phyloP scores from a whole-genome alignment of 2,888 invertebrate genomes.

The Tachina lurida region DNA sequence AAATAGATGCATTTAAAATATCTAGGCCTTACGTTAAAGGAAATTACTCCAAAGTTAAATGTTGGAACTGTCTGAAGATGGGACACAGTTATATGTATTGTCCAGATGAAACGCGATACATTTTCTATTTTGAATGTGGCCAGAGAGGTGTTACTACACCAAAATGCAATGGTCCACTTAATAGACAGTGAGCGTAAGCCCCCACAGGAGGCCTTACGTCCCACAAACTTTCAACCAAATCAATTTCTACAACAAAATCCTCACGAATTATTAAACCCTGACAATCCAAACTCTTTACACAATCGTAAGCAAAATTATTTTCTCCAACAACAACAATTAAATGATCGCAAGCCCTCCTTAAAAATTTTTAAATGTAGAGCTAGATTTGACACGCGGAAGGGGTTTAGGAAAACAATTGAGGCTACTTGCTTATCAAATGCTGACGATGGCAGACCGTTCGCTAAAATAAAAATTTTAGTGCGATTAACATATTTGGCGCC shows the following conservation, averaged over 20 bases:
- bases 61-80: constrained; percentile 26
- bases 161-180: background rate
- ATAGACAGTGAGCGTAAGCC: background rate
- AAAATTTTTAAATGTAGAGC: too few relatives aligned
- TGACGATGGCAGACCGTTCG: accelerated
- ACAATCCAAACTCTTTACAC: background rate
- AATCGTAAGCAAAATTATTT: too few relatives aligned
- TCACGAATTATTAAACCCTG: accelerated
- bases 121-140: background rate
- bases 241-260: background rate
- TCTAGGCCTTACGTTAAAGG: background rate
- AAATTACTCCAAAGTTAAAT: constrained; percentile 18
- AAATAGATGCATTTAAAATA: background rate
- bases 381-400: too few relatives aligned
- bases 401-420: too few relatives aligned
- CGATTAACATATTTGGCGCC: too few relatives aligned
- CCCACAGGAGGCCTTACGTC: background rate
- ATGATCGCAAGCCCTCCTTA: too few relatives aligned
- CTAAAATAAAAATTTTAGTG: too few relatives aligned
- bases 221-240: background rate
- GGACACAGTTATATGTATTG: background rate
- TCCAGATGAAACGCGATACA: background rate
- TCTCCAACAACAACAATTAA: background rate
- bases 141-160: background rate
- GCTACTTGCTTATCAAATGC: accelerated